These are phyloP conservation scores for Varanus salvator DNA, from an alignment of 2,113 vertebrate species.

Conservation along the genomic window DNA sequence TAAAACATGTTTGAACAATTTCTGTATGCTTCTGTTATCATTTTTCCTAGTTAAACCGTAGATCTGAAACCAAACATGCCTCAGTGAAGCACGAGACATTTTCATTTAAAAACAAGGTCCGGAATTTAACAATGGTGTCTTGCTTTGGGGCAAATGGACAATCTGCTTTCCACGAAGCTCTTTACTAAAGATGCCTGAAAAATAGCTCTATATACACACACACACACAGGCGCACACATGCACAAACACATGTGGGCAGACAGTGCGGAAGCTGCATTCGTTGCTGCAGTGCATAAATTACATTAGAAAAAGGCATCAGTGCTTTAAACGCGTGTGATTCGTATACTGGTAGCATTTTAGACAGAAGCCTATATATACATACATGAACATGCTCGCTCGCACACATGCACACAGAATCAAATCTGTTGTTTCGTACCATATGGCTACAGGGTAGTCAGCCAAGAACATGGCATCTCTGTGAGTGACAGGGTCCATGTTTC, in stretches of 20 bases:
- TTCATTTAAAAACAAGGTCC: not conserved
- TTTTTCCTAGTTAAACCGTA: not conserved
- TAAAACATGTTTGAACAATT: constrained; percentile 20
- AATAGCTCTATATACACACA: not conserved
- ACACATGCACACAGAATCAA: constrained; percentile 45
- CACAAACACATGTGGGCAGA: too few species aligned
- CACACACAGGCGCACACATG: not conserved
- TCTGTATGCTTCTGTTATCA: not conserved
- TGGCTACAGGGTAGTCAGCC: constrained; percentile 54
- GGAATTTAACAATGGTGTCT: not conserved
- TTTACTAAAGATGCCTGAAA: not conserved
- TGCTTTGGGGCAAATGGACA: not conserved
- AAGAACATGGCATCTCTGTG: constrained; percentile 56
- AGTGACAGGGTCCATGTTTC: constrained; percentile 28
- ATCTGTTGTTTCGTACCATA: constrained; percentile 66
- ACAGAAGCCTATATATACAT: constrained; percentile 35
- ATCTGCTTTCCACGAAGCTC: constrained; percentile 1
- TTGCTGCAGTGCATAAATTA: constrained; percentile 45
- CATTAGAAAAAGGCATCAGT: constrained; percentile 9
- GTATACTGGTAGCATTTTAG: constrained; percentile 41
- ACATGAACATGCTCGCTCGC: too few species aligned
- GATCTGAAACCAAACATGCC: not conserved
- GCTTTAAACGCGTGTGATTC: constrained; percentile 37
- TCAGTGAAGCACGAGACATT: not conserved
- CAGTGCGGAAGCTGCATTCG: constrained; percentile 43